Percentiles rank a stretch among this genome's conserved stretches.
Evolutionary conservation across 2,797 vertebrate species (phyloP).

Genomic region (Carapus acus): DNA sequence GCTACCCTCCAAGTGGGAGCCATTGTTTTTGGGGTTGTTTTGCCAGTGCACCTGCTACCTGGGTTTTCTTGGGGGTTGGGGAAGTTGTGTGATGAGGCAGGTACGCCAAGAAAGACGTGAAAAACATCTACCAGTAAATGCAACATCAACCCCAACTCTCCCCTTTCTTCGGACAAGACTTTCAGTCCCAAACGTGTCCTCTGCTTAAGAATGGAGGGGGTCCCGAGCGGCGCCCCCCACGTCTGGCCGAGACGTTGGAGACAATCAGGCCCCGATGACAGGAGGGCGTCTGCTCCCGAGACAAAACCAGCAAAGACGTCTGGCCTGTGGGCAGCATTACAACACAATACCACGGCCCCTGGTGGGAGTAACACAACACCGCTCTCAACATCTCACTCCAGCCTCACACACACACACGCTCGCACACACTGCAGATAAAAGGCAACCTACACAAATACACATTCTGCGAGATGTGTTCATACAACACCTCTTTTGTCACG

Average conservation of each 20-base stretch:
- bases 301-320: conserved; percentile 41
- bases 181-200: too few relatives aligned
- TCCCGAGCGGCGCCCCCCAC: too few relatives aligned
- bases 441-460: conserved; percentile 37
- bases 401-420: conserved; percentile 28
- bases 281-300: conserved; percentile 54
- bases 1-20: conserved; percentile 44
- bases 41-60: conserved; percentile 55
- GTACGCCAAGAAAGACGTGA: conserved; percentile 17
- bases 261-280: conserved; percentile 41
- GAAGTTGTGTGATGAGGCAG: conserved; percentile 21
- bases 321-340: conserved; percentile 38
- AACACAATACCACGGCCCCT: conserved; percentile 51
- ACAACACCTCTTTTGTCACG: conserved; percentile 54
- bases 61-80: too few relatives aligned
- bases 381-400: conserved; percentile 40
- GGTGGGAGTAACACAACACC: conserved; percentile 60
- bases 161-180: too few relatives aligned
- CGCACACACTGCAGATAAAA: conserved; percentile 35
- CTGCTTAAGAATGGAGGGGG: too few relatives aligned
- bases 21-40: conserved; percentile 41
- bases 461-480: conserved; percentile 51
- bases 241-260: conserved; percentile 34
- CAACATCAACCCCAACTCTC: too few relatives aligned
- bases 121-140: too few relatives aligned